Percentiles rank a stretch among this genome's conserved stretches.
Conservation (phyloP, 2,113 vertebrate species). For the Origma solitaria region DNA sequence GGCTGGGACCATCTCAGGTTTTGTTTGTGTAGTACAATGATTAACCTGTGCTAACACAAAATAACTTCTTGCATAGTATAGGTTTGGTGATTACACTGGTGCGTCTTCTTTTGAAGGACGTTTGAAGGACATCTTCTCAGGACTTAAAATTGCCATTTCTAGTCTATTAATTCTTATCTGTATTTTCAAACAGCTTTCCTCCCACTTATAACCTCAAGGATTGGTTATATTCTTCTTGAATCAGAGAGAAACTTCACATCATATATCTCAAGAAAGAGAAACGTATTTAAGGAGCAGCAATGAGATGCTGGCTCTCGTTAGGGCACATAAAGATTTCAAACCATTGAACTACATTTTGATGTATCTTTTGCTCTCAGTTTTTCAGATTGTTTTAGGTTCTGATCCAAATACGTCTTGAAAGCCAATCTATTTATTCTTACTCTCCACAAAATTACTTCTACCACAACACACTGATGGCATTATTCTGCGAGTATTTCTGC, state of each 20-base stretch:
- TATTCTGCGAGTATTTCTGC: neutral
- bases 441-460: neutral
- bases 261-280: neutral
- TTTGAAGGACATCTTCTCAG: too few relatives aligned
- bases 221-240: neutral
- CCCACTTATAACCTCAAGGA: neutral
- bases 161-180: neutral
- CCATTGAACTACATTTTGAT: neutral
- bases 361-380: neutral
- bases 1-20: neutral
- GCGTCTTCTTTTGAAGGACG: neutral
- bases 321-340: neutral
- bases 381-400: neutral
- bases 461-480: neutral
- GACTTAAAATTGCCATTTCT: neutral
- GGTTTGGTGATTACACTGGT: neutral
- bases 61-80: neutral
- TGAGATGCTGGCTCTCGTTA: neutral
- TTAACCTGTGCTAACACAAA: neutral
- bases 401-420: neutral
- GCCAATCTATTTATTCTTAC: neutral
- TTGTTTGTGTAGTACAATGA: neutral
- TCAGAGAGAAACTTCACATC: neutral
- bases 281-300: neutral
- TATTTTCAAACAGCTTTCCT: neutral